Percentiles rank a stretch among this genome's conserved stretches.
Evolutionary conservation across 2,888 invertebrate species (phyloP).

Genomic region (Palloptera scutellata): DNA sequence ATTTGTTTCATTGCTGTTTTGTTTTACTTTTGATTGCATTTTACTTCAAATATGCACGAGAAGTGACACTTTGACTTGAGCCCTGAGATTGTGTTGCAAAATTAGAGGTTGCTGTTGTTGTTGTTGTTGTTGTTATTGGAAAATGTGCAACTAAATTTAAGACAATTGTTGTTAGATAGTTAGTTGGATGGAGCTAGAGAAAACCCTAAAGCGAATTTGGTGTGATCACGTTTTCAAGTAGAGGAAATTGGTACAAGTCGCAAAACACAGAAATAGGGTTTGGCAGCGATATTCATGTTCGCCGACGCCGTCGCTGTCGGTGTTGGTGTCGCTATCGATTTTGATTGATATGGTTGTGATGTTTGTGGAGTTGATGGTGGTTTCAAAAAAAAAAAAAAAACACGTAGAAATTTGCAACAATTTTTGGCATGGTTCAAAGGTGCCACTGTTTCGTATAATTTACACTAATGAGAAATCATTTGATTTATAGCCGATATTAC

Average conservation of each 20-base stretch:
- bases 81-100: background rate
- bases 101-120: background rate
- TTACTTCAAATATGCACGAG: constrained; percentile 16
- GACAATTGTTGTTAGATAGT: too few species aligned
- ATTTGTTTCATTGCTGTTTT: background rate
- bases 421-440: constrained; percentile 39
- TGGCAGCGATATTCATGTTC: constrained; percentile 23
- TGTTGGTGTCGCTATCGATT: constrained; percentile 40
- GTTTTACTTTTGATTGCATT: constrained; percentile 3
- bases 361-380: background rate
- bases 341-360: constrained; percentile 39
- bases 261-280: constrained; percentile 34
- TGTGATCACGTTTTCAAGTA: constrained; percentile 54
- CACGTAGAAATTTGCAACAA: constrained; percentile 25
- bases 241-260: constrained; percentile 45
- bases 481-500: background rate
- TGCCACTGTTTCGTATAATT: constrained; percentile 26
- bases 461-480: constrained; percentile 20
- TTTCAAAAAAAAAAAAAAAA: background rate
- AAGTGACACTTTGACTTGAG: constrained; percentile 26
- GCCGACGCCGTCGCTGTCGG: constrained; percentile 25
- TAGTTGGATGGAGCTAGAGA: too few species aligned
- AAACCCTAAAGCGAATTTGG: constrained; percentile 53
- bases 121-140: constrained; percentile 28
- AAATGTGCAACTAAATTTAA: constrained; percentile 35